Conservation (phyloP, 2,888 invertebrate genomes). For the Epinotia brunnichana region DNA sequence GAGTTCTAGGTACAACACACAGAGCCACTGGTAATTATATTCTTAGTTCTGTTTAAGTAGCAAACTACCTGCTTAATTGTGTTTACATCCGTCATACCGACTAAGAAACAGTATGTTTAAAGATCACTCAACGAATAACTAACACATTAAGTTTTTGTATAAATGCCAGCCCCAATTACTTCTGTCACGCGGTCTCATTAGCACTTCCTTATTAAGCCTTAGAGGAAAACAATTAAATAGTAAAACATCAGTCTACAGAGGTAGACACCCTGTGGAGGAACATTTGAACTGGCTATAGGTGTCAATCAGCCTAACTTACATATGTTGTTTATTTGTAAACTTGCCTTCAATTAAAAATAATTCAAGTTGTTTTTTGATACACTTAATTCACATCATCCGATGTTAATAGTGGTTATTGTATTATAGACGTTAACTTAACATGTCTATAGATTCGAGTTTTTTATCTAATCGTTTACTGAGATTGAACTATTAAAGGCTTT, state of each 20-base stretch:
- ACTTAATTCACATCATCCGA: slow-evolving; percentile 5
- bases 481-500: neutral
- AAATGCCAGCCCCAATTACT: slow-evolving; percentile 12
- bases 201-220: slow-evolving; percentile 17
- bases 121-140: slow-evolving; percentile 10
- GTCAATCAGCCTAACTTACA: neutral
- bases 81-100: neutral
- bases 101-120: neutral
- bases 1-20: too few relatives aligned
- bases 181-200: slow-evolving; percentile 23
- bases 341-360: slow-evolving; percentile 4
- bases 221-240: slow-evolving; percentile 13
- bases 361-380: neutral
- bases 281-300: neutral
- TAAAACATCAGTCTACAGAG: neutral
- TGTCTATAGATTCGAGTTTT: slow-evolving; percentile 8
- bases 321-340: neutral
- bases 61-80: too few relatives aligned
- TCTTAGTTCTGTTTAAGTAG: too few relatives aligned
- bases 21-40: too few relatives aligned
- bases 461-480: slow-evolving; percentile 7
- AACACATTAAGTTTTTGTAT: slow-evolving; percentile 18
- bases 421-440: slow-evolving; percentile 9
- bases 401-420: slow-evolving; percentile 5
- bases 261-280: neutral